phyloP scores from a whole-genome alignment of 2,113 vertebrate species.

The Carassius carassius region DNA sequence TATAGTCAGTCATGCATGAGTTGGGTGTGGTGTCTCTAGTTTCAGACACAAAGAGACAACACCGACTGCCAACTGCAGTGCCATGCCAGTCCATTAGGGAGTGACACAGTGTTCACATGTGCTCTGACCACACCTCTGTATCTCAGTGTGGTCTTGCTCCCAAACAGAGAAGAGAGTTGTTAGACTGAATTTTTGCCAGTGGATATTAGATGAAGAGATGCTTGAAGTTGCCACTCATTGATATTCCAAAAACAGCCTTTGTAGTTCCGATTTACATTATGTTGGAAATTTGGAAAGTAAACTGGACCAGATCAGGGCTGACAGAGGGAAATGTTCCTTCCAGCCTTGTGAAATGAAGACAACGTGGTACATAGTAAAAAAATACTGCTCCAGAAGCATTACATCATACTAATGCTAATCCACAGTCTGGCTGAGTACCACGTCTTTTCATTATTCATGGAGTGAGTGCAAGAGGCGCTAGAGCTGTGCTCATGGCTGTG shows the following conservation, averaged over 20 bases:
- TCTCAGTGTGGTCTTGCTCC: neutral
- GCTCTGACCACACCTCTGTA: neutral
- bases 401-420: conserved; percentile 47
- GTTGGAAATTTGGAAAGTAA: conserved; percentile 15
- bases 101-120: neutral
- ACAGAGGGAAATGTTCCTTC: neutral
- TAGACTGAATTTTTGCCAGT: neutral
- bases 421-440: conserved; percentile 37
- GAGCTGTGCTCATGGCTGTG: conserved; percentile 33
- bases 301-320: neutral
- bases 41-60: conserved; percentile 42
- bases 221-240: neutral
- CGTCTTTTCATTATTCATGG: conserved; percentile 53
- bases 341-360: neutral
- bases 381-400: conserved; percentile 30
- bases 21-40: conserved; percentile 12
- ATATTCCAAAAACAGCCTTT: neutral
- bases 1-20: conserved; percentile 14
- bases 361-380: conserved; percentile 9
- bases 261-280: neutral
- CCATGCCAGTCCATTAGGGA: conserved; percentile 35
- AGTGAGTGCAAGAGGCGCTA: conserved; percentile 38
- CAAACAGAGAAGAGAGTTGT: neutral
- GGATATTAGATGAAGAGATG: neutral
- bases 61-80: conserved; percentile 28